Conservation (phyloP, 2,888 invertebrate species). For the Hydrotaea diabolus region DNA sequence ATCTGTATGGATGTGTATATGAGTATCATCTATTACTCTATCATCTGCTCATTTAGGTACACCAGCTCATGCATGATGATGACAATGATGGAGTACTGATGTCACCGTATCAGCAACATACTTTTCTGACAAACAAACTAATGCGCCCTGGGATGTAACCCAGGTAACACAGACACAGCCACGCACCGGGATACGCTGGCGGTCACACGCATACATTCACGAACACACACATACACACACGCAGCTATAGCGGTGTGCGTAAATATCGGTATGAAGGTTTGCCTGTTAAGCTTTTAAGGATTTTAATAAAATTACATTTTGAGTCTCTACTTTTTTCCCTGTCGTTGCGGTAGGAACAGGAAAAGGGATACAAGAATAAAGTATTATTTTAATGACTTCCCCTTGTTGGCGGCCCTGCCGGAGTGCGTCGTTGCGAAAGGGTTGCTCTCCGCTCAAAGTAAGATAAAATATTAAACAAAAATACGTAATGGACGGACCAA, state of each 20-base stretch:
- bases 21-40: slow-evolving; percentile 43
- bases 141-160: slow-evolving; percentile 21
- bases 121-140: slow-evolving; percentile 41
- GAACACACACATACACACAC: neutral
- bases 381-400: slow-evolving; percentile 27
- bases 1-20: neutral
- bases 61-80: slow-evolving; percentile 39
- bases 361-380: slow-evolving; percentile 32
- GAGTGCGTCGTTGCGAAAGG: neutral
- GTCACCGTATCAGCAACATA: slow-evolving; percentile 43
- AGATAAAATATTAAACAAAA: slow-evolving; percentile 40
- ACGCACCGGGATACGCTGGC: neutral
- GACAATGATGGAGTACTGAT: slow-evolving; percentile 58
- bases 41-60: slow-evolving; percentile 52
- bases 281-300: slow-evolving; percentile 40
- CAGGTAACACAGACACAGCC: neutral
- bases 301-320: slow-evolving; percentile 52
- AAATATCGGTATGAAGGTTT: neutral
- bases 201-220: neutral
- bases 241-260: neutral
- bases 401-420: neutral
- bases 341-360: neutral
- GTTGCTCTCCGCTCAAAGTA: slow-evolving; percentile 8
- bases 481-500: slow-evolving; percentile 40
- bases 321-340: neutral